A percentile compares a stretch with the other conserved stretches of the same genome.
Evolutionary conservation across 2,113 vertebrate species (phyloP).

Genomic region (Cynoglossus semilaevis): DNA sequence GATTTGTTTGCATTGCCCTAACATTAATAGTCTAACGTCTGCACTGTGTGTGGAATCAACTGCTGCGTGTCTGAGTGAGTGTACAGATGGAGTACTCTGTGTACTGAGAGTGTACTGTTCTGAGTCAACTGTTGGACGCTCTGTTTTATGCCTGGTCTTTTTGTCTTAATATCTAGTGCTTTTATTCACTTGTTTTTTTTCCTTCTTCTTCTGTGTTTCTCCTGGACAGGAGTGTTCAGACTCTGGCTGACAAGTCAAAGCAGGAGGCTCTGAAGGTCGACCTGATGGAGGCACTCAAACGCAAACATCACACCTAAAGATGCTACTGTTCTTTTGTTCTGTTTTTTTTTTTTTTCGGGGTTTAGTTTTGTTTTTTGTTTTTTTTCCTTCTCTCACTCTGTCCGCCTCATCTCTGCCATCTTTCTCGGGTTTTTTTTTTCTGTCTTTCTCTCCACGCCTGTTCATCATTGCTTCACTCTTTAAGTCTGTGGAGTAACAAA

Average conservation of each 20-base stretch:
- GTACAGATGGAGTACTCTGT: too few relatives aligned
- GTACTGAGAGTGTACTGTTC: too few relatives aligned
- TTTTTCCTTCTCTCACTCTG: constrained; percentile 35
- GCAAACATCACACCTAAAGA: constrained; percentile 90
- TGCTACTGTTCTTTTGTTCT: constrained; percentile 43
- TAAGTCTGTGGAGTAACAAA: constrained; percentile 64
- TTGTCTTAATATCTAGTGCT: neutral
- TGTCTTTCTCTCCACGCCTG: constrained; percentile 55
- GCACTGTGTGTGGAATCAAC: neutral
- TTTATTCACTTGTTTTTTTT: constrained; percentile 20
- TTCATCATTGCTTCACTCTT: constrained; percentile 67
- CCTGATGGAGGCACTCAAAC: constrained; percentile 95
- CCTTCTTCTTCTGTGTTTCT: constrained; percentile 28
- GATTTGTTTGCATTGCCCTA: constrained; percentile 20
- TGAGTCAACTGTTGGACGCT: too few relatives aligned
- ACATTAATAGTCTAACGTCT: constrained; percentile 6
- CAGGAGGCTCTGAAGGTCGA: constrained; percentile 94
- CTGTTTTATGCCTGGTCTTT: too few relatives aligned
- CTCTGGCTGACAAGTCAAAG: constrained; percentile 92
- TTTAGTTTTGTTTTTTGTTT: constrained; percentile 15
- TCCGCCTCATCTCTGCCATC: constrained; percentile 52
- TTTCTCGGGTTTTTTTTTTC: constrained; percentile 58
- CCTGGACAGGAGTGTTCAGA: constrained; percentile 88
- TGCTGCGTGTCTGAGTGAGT: too few relatives aligned
- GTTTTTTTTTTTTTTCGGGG: constrained; percentile 14